Evolutionary conservation across 1,140 invertebrate species (phyloP).

Genomic region (Trichogramma pretiosum): DNA sequence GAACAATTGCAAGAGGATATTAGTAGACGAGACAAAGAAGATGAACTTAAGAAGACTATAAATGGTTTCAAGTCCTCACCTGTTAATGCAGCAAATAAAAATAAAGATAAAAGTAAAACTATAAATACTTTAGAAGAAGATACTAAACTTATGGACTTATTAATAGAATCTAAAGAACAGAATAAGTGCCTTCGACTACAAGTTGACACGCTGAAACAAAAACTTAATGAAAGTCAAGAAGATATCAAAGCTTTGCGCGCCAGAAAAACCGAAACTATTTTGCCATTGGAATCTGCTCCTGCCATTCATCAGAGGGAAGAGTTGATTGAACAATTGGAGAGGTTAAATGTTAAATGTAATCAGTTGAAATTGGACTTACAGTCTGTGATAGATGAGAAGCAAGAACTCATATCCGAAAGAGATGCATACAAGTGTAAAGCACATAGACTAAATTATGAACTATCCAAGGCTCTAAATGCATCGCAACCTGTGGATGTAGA

Average conservation of each 20-base stretch:
- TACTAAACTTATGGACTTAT: slow-evolving; percentile 33
- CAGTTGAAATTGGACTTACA: slow-evolving; percentile 68
- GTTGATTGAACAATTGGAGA: slow-evolving; percentile 61
- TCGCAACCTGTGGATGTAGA: slow-evolving; percentile 67
- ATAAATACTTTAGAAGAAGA: slow-evolving; percentile 23
- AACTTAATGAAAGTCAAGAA: slow-evolving; percentile 60
- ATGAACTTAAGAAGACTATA: not conserved
- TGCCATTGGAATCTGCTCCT: slow-evolving; percentile 30
- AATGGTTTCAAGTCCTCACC: slow-evolving; percentile 4
- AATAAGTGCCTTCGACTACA: slow-evolving; percentile 61
- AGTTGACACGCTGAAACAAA: slow-evolving; percentile 60
- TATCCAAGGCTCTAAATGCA: slow-evolving; percentile 62
- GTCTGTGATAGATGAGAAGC: slow-evolving; percentile 74
- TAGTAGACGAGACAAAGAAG: slow-evolving; percentile 5
- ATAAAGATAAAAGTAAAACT: slow-evolving; percentile 5
- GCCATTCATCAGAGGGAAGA: slow-evolving; percentile 54
- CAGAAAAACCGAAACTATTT: slow-evolving; percentile 30
- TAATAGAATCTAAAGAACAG: slow-evolving; percentile 54
- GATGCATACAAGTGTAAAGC: slow-evolving; percentile 81
- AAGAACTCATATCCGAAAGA: slow-evolving; percentile 70
- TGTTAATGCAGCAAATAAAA: not conserved
- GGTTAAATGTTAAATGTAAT: slow-evolving; percentile 54
- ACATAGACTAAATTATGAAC: slow-evolving; percentile 71
- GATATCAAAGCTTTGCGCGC: slow-evolving; percentile 58
- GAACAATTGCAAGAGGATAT: slow-evolving; percentile 60